Evolutionary conservation across 2,797 vertebrate genomes (phyloP).

Genomic region (Pagetopsis macropterus): DNA sequence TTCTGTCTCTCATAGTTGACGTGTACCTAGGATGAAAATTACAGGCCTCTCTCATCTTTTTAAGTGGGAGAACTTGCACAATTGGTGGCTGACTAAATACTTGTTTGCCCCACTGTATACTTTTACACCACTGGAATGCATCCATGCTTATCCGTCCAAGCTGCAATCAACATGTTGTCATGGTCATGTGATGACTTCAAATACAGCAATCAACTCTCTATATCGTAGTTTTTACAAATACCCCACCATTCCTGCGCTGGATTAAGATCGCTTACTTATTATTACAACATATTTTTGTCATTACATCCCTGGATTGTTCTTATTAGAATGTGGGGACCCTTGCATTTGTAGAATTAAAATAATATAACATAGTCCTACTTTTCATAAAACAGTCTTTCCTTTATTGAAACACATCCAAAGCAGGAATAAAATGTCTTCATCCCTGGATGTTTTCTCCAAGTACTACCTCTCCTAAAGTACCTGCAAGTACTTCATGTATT

Average conservation of each 20-base stretch:
- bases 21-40: too few relatives aligned
- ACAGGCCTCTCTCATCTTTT: too few relatives aligned
- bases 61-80: too few relatives aligned
- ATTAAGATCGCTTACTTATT: too few relatives aligned
- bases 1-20: too few relatives aligned
- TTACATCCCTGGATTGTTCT: neutral
- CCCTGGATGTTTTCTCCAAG: neutral
- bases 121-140: neutral
- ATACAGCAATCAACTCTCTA: neutral
- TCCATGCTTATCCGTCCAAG: too few relatives aligned
- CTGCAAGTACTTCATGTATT: constrained; percentile 7
- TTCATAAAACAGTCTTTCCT: neutral
- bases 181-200: neutral
- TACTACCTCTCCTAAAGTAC: too few relatives aligned
- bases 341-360: neutral
- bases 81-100: too few relatives aligned
- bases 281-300: neutral
- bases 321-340: too few relatives aligned
- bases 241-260: too few relatives aligned
- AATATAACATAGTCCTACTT: neutral
- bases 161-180: neutral
- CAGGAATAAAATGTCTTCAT: neutral
- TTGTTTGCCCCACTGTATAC: too few relatives aligned
- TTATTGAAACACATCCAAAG: neutral
- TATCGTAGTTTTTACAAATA: too few relatives aligned